Evolutionary conservation across 1,140 invertebrate genomes (phyloP), one percentile per base, ranked within the genome.

Genomic region (Drosophila leontia): DNA sequence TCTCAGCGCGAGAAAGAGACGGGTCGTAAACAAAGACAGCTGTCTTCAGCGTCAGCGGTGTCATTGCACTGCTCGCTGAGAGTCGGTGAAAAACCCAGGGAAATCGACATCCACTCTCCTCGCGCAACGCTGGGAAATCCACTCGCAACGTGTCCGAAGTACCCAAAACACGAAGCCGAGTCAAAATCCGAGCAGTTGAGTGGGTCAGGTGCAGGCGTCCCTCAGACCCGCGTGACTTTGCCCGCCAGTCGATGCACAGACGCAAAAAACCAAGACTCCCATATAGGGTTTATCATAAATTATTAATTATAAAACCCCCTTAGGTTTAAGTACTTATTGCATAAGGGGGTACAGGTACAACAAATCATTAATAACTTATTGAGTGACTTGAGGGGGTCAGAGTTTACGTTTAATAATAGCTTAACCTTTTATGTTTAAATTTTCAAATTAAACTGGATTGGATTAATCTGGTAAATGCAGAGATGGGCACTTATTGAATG

Each of bases 1-100:
- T 91, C 87, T 87, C 90, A 75, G 78, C 64, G 71, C 45, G 19
- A 80, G 85, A 91, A 53, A 79, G 80, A 80, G 90, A 91, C 82
- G 58, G 90, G 75, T 83, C 90, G 88, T 91, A 91, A 91, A 91
- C 90, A 91, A 91, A 91, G 84, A 91, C 84, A 91, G 84, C 88
- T 86, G 87, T 77, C 64, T 72, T 85, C 64, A 50, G 50, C 50
- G 53, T 37, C 35, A 13, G 5, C 53, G 83, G 83, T 86, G 83
- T 86, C 83, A 86, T 86, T 86, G 82, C 77, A 85, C 82, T 79
- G 79, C 78, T 65, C 78, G 69, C 34, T 0, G 35, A 29, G 74
- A 42, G 72, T 74, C 78, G 71, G 53, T 59, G 79, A 62, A 65
- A 80, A 75, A 55, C 34, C 55, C 59, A 37, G 44, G 44, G 17